A percentile compares a stretch with the other conserved stretches of the same genome.
These are phyloP conservation scores for Scophthalmus maximus DNA, from an alignment of 2,113 vertebrate species.

Conservation along the genomic window DNA sequence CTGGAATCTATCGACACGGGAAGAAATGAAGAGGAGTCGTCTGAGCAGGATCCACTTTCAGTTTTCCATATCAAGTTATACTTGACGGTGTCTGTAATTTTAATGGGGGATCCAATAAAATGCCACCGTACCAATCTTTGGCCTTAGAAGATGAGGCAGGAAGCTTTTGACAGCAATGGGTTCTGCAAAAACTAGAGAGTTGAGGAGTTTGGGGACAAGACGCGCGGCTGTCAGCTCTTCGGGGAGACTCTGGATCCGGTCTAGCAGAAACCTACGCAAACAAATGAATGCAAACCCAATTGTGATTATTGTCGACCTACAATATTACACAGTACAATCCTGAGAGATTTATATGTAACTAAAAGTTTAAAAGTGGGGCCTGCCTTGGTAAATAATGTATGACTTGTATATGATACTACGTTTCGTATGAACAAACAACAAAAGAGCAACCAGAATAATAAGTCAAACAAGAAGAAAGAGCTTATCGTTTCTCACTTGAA, in stretches of 20 bases:
- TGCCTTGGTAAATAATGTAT: background rate
- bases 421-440: background rate
- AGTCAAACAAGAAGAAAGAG: background rate
- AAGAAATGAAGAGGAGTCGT: background rate
- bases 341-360: background rate
- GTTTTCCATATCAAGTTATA: background rate
- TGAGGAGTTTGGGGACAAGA: conserved; percentile 93
- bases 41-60: background rate
- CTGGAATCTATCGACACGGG: conserved; percentile 77
- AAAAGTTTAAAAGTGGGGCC: background rate
- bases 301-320: too few relatives aligned
- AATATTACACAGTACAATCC: background rate
- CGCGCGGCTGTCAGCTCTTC: conserved; percentile 91
- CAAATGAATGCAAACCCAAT: too few relatives aligned
- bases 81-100: background rate
- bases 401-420: background rate
- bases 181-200: conserved; percentile 95
- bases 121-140: conserved; percentile 88
- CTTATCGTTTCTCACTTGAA: conserved; percentile 90
- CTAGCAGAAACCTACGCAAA: conserved; percentile 89
- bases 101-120: background rate
- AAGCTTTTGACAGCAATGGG: conserved; percentile 98
- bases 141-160: conserved; percentile 93
- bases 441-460: background rate
- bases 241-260: conserved; percentile 90